These are phyloP conservation scores for Helicoverpa zea DNA, from an alignment of 1,140 invertebrate species.

Conservation along the genomic window DNA sequence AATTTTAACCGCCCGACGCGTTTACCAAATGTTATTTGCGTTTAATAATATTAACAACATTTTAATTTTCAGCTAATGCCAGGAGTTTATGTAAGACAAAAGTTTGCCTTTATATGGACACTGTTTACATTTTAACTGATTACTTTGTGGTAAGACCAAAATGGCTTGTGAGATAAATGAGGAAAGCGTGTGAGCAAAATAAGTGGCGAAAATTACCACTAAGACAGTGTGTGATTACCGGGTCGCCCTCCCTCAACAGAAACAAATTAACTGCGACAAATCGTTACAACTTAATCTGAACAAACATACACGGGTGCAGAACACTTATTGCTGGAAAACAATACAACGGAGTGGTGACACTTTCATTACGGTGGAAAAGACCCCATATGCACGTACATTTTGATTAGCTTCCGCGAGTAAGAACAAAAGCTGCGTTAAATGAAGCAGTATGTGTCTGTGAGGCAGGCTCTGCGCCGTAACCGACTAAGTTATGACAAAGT, in stretches of 20 bases:
- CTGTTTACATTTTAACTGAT: neutral
- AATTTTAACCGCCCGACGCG: conserved; percentile 52
- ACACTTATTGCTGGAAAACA: conserved; percentile 43
- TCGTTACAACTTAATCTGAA: conserved; percentile 28
- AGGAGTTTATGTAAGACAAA: neutral
- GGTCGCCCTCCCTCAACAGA: conserved; percentile 35
- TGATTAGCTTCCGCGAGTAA: conserved; percentile 62
- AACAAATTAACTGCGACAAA: conserved; percentile 40
- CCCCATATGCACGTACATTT: conserved; percentile 54
- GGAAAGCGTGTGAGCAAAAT: conserved; percentile 1
- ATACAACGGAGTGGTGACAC: conserved; percentile 33
- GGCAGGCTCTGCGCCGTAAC: conserved; percentile 59
- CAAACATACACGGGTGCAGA: conserved; percentile 6
- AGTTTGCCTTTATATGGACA: too few relatives aligned
- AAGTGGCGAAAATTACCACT: conserved; percentile 34
- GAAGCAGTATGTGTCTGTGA: conserved; percentile 58
- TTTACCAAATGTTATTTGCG: conserved; percentile 52
- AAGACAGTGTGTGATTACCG: conserved; percentile 39
- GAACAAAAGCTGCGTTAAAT: conserved; percentile 68
- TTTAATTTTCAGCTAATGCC: conserved; percentile 30
- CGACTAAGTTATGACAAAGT: conserved; percentile 77
- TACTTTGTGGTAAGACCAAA: neutral
- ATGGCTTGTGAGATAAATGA: conserved; percentile 11
- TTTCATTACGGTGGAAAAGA: conserved; percentile 44
- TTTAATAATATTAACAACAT: conserved; percentile 47